A percentile compares a stretch with the other conserved stretches of the same genome.
These are phyloP conservation scores for Neotoxoptera formosana DNA, from an alignment of 1,140 invertebrate species.

Conservation along the genomic window DNA sequence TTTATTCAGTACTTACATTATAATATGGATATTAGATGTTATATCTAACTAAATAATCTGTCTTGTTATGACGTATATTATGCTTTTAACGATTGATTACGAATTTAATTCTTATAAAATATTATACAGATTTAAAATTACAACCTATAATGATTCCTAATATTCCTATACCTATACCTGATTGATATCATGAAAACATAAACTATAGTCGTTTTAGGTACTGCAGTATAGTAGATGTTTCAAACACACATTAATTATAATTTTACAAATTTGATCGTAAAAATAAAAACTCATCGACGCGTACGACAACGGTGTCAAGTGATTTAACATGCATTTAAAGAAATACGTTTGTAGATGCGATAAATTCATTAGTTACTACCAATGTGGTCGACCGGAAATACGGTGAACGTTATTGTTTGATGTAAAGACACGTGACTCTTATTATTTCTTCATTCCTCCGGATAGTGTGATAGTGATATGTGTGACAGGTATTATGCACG, in stretches of 20 bases:
- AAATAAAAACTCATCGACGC: background rate
- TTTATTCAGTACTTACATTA: background rate
- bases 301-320: background rate
- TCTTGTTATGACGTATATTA: background rate
- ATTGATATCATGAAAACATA: slow-evolving; percentile 4
- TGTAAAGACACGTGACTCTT: slow-evolving; percentile 33
- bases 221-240: background rate
- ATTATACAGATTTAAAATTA: background rate
- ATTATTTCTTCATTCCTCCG: background rate
- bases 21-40: too few relatives aligned
- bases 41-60: background rate
- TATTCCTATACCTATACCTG: too few relatives aligned
- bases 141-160: too few relatives aligned
- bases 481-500: slow-evolving; percentile 45
- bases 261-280: slow-evolving; percentile 23
- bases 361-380: slow-evolving; percentile 49
- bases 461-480: slow-evolving; percentile 4
- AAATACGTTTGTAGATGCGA: background rate
- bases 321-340: background rate
- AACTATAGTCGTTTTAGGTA: background rate
- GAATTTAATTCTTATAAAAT: background rate
- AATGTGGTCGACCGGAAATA: slow-evolving; percentile 27
- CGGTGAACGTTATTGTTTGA: slow-evolving; percentile 39
- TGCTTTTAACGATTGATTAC: background rate
- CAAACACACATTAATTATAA: background rate